Evolutionary conservation across 2,888 invertebrate species (phyloP).

Genomic region (Megaustenia siamemsis): DNA sequence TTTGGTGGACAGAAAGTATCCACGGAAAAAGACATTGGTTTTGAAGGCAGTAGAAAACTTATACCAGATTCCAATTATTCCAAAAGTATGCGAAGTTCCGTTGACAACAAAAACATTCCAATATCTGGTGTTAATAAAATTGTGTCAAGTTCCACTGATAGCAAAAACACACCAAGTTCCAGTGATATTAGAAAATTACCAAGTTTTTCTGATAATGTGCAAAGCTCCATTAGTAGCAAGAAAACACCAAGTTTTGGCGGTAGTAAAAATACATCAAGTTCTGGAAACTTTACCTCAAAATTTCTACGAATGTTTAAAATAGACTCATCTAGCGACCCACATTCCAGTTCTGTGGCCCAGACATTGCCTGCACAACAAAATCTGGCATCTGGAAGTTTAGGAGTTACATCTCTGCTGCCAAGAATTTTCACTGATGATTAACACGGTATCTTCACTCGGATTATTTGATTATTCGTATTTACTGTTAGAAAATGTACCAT

Average conservation of each 20-base stretch:
- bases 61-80: too few species aligned
- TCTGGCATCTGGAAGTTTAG: background rate
- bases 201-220: too few species aligned
- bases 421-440: too few species aligned
- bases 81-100: too few species aligned
- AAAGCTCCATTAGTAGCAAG: too few species aligned
- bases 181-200: too few species aligned
- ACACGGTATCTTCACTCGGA: too few species aligned
- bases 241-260: background rate
- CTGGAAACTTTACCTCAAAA: slow-evolving; percentile 4
- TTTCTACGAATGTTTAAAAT: slow-evolving; percentile 17
- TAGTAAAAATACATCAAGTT: background rate
- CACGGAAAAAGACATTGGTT: background rate
- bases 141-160: background rate
- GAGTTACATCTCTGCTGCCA: too few species aligned
- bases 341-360: slow-evolving; percentile 6
- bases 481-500: too few species aligned
- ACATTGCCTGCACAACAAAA: background rate
- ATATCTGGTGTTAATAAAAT: background rate
- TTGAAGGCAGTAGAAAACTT: background rate
- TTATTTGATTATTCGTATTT: too few species aligned
- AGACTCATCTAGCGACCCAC: background rate
- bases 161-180: too few species aligned
- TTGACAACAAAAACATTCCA: background rate
- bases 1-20: background rate